Conservation (phyloP, 1,140 invertebrate genomes). For the Atta texana region DNA sequence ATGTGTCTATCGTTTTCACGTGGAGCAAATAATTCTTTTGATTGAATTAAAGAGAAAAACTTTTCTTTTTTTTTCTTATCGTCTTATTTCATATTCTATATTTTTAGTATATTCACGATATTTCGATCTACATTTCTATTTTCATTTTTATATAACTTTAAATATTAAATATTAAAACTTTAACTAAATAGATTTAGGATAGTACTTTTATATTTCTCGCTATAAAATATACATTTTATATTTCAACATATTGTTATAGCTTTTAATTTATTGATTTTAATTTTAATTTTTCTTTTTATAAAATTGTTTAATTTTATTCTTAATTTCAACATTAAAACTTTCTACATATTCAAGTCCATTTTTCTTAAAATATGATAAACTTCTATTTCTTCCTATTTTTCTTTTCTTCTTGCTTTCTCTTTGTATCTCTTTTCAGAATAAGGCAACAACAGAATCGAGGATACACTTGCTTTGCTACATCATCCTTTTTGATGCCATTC, state of each 20-base stretch:
- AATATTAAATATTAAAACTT: not conserved
- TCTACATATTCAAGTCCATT: conserved; percentile 34
- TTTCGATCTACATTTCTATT: not conserved
- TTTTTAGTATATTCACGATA: not conserved
- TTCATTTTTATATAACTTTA: not conserved
- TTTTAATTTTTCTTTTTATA: not conserved
- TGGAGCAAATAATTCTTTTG: no score
- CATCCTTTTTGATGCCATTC: conserved; percentile 70
- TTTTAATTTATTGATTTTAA: not conserved
- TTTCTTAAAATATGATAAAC: conserved; percentile 9
- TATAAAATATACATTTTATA: not conserved
- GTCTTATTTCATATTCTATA: not conserved
- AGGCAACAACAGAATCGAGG: conserved; percentile 58
- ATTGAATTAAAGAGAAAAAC: not conserved
- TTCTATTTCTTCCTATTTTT: not conserved
- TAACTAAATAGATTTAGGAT: not conserved
- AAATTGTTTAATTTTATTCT: not conserved
- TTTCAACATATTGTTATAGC: not conserved
- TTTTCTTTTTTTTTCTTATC: not conserved
- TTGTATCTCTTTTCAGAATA: conserved; percentile 45
- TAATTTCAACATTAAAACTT: not conserved
- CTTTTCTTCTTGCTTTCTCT: not conserved
- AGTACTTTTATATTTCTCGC: no score
- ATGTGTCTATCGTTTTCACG: no score
- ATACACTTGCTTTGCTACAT: conserved; percentile 60